A percentile compares a stretch with the other conserved stretches of the same genome.
Evolutionary conservation across 2,888 invertebrate genomes (phyloP).

Genomic region (Deilephila elpenor): DNA sequence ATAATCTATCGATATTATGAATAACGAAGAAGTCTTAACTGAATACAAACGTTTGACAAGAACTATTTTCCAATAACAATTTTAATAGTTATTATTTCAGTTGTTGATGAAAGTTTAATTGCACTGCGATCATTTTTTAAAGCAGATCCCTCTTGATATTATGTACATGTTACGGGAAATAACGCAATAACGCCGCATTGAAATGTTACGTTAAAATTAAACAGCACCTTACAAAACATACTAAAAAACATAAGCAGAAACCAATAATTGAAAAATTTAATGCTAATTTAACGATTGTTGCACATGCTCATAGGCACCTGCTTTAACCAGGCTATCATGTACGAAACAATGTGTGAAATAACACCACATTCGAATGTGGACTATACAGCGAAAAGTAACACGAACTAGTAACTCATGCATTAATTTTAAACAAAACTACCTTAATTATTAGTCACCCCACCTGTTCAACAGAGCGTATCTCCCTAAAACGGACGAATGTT

Average conservation of each 20-base stretch:
- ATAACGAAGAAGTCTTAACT: too few relatives aligned
- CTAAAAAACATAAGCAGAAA: background rate
- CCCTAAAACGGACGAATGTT: slow-evolving; percentile 82
- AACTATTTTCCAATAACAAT: too few relatives aligned
- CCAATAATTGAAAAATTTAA: background rate
- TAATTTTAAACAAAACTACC: slow-evolving; percentile 79
- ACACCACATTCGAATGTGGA: background rate
- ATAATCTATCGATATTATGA: too few relatives aligned
- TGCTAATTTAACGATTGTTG: background rate
- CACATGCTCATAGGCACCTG: background rate
- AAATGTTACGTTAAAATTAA: too few relatives aligned
- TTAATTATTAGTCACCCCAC: slow-evolving; percentile 85
- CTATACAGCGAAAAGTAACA: slow-evolving; percentile 18
- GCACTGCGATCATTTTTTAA: too few relatives aligned
- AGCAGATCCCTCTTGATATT: too few relatives aligned
- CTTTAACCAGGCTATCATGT: slow-evolving; percentile 2
- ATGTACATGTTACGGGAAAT: too few relatives aligned
- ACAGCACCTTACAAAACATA: too few relatives aligned
- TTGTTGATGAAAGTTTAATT: too few relatives aligned
- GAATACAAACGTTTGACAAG: too few relatives aligned
- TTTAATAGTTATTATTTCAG: too few relatives aligned
- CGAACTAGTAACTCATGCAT: slow-evolving; percentile 64
- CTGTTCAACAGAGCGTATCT: slow-evolving; percentile 83
- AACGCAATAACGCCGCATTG: too few relatives aligned
- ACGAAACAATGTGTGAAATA: background rate